Base-by-base conservation (phyloP, 2,113 vertebrate species). In the Phalacrocorax aristotelis region DNA sequence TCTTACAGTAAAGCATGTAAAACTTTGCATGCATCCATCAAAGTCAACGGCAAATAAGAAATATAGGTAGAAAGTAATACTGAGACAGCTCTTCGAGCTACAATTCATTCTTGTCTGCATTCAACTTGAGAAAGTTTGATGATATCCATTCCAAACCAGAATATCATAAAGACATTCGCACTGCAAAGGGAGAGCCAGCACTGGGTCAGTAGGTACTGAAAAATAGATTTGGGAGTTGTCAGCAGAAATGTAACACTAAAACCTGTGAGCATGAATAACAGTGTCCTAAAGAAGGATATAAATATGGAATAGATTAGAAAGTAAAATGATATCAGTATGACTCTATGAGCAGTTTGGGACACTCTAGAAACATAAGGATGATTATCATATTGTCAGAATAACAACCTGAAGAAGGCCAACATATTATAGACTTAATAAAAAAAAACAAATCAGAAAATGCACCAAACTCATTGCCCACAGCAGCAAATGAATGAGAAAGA, bases 201-300 rank as follows among this genome's bases (percentile, higher is more conserved):
- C 89, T 80, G 93, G 97, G 93, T 97, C 96, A 97, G 96, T 71
- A 96, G 89, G 52, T 54, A 75, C 64, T 27, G 80, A 74, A 90
- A 93, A 96, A 95, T 6, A 93, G 89, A 96, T 97, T 44, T 95
- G 87, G 96, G 91, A 95, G 51, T 71, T 95, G 95, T 90, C 97
- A 97, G 93, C 91, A 88, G 65, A 96, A 96, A 94, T 29, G 55
- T 48, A 71, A 78, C 87, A 90, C 77, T 97, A 85, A 98, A 98
- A 87, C 71, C 89, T 87, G 36, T 42, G 57, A 96, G 77, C 88
- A 90, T 96, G 91, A 97, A 96, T 49, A 94, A 82, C 3, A 78
- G 52, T 81, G 58, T 72, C 70, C 95, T 96, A 65, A 97, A 97
- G 96, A 91, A 95, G 62, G 61, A 27, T 61, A 96, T 82, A 95